Evolutionary conservation across 2,888 invertebrate genomes (phyloP).

Genomic region (Lasioglossum lativentre): DNA sequence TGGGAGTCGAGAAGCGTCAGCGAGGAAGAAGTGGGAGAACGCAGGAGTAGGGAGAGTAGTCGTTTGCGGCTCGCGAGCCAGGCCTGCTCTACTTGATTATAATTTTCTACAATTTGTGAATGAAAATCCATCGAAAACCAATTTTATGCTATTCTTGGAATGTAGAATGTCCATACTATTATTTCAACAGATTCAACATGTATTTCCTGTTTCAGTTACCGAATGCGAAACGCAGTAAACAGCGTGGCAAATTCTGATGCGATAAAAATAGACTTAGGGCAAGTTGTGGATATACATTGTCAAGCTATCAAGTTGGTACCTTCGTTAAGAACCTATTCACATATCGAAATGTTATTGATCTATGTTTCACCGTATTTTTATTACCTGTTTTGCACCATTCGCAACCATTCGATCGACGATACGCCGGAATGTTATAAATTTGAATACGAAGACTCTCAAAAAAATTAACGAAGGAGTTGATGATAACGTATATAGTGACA

Average conservation of each 20-base stretch:
- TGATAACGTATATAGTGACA: neutral
- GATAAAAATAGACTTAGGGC: neutral
- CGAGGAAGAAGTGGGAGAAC: too few relatives aligned
- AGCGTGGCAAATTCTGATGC: neutral
- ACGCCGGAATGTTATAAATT: neutral
- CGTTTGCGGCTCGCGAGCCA: too few relatives aligned
- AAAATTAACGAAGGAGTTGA: neutral
- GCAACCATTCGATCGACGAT: neutral
- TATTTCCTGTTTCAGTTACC: neutral
- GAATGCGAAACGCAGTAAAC: neutral
- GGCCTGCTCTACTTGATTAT: too few relatives aligned
- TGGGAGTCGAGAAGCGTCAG: too few relatives aligned
- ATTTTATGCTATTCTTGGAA: too few relatives aligned
- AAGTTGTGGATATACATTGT: neutral
- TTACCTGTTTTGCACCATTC: neutral
- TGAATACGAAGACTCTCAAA: neutral
- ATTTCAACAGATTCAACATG: neutral
- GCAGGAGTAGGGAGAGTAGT: too few relatives aligned
- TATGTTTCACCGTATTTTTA: neutral
- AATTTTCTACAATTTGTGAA: too few relatives aligned
- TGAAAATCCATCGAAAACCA: too few relatives aligned
- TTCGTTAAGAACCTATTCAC: neutral
- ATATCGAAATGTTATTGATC: neutral
- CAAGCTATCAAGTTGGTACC: neutral
- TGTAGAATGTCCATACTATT: neutral